These are phyloP conservation scores for Baronia brevicornis DNA, from an alignment of 2,888 invertebrate genomes.

Conservation along the genomic window DNA sequence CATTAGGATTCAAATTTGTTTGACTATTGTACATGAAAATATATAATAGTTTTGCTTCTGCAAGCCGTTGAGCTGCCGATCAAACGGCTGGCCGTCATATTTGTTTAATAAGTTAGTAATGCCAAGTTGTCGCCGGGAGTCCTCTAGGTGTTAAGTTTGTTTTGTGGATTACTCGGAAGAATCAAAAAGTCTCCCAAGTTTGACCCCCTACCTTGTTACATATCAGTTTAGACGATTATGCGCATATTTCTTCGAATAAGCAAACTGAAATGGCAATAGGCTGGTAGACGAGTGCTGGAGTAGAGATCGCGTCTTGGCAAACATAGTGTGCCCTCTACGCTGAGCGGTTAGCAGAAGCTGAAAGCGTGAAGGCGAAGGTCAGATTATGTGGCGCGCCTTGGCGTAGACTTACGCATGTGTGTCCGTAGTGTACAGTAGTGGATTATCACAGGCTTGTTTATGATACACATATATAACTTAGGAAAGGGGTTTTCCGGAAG, in stretches of 20 bases:
- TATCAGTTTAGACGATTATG: slow-evolving; percentile 3
- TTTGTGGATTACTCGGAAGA: slow-evolving; percentile 32
- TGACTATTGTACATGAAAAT: slow-evolving; percentile 16
- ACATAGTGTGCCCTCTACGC: no score
- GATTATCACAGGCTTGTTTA: no score
- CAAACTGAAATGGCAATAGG: no score
- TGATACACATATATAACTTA: no score
- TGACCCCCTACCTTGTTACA: slow-evolving; percentile 32
- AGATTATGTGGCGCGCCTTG: no score
- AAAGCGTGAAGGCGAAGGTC: no score
- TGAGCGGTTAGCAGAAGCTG: no score
- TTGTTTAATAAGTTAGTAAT: slow-evolving; percentile 58
- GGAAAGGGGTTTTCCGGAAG: no score
- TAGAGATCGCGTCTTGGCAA: no score
- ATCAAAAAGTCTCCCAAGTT: slow-evolving; percentile 27
- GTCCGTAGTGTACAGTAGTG: no score
- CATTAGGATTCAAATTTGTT: slow-evolving; percentile 22
- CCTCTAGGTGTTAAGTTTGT: slow-evolving; percentile 47
- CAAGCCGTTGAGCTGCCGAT: slow-evolving; percentile 33
- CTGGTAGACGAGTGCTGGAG: no score
- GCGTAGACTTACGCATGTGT: no score
- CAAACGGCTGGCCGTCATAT: slow-evolving; percentile 52
- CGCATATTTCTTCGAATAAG: neutral
- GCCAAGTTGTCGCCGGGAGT: slow-evolving; percentile 47
- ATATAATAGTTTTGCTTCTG: slow-evolving; percentile 25